Evolutionary conservation across 2,888 invertebrate genomes (phyloP).

Genomic region (Drosophila putrida): DNA sequence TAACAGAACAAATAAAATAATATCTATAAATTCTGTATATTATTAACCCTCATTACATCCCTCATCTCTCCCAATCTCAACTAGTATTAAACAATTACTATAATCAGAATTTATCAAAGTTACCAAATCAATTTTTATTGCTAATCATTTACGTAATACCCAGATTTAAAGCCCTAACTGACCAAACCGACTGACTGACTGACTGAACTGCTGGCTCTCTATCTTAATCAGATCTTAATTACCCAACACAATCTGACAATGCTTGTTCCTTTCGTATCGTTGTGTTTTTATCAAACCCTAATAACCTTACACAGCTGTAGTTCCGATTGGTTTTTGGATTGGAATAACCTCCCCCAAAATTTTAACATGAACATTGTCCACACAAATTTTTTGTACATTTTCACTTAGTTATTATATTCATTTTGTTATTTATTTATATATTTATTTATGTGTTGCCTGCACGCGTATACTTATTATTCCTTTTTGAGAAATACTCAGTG

Average conservation of each 20-base stretch:
- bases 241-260: conserved; percentile 26
- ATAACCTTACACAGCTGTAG: conserved; percentile 38
- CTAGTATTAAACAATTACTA: conserved; percentile 1
- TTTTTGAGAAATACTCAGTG: conserved; percentile 10
- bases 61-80: conserved; percentile 1
- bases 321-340: conserved; percentile 28
- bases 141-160: conserved; percentile 36
- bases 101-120: conserved; percentile 23
- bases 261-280: background rate
- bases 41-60: too few species aligned
- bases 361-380: background rate
- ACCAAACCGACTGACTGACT: background rate
- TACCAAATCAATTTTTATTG: conserved; percentile 34
- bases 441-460: conserved; percentile 61
- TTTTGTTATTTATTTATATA: conserved; percentile 74
- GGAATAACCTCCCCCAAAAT: conserved; percentile 7
- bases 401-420: conserved; percentile 74
- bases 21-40: too few species aligned
- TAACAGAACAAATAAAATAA: background rate
- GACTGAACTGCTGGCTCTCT: background rate
- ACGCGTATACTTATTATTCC: conserved; percentile 38
- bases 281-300: background rate
- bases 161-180: conserved; percentile 24
- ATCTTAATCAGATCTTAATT: conserved; percentile 65
- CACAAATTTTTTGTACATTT: conserved; percentile 46